Base-by-base conservation (phyloP, 2,113 vertebrate species). In the Panthera leo region DNA sequence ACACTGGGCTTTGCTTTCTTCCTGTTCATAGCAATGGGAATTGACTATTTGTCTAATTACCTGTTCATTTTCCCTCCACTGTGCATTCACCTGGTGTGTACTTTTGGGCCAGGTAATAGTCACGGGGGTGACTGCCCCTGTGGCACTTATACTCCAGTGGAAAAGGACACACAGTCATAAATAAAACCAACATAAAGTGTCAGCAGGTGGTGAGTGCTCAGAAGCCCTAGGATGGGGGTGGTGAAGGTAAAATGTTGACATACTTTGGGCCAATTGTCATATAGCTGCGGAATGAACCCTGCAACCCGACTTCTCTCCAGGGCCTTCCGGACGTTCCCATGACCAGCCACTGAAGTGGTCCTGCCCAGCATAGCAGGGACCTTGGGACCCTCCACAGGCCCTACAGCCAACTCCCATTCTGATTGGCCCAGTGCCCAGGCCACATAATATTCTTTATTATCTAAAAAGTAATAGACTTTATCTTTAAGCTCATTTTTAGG, bases 21-120 rank as follows among this genome's bases (percentile, higher is more conserved):
- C 2, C 0, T 11, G 70, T 29, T 42, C 29, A 8, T 0, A 34
- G 25, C 29, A 34, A 5, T 16, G 4, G 80, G 87, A 45, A 70
- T 53, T 18, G 12, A 39, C 36, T 31, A 13, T 76, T 31, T 75
- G 76, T 51, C 82, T 29, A 31, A 18, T 2, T 11, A 19, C 87
- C 25, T 39, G 6, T 11, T 80, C 68, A 5, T 61, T 73, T 45
- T 7, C 42, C 21, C 25, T 23, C 68, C 23, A 11, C 14, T 29
- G 0, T 19, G 7, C 23, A 4, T 45, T 55, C 14, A 4, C 31
- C 84, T 23, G 0, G 3, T 34, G 29, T 55, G 27, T 3, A 0
- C 9, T 2, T 21, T 78, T 27, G 75, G n/a, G 8, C 55, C 76
- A 18, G 93, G 63, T 42, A 4, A 14, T 9, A 14, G 58, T 48